Evolutionary conservation across 2,113 vertebrate species (phyloP), one percentile per base, ranked within the genome.

Genomic region (Sander vitreus): DNA sequence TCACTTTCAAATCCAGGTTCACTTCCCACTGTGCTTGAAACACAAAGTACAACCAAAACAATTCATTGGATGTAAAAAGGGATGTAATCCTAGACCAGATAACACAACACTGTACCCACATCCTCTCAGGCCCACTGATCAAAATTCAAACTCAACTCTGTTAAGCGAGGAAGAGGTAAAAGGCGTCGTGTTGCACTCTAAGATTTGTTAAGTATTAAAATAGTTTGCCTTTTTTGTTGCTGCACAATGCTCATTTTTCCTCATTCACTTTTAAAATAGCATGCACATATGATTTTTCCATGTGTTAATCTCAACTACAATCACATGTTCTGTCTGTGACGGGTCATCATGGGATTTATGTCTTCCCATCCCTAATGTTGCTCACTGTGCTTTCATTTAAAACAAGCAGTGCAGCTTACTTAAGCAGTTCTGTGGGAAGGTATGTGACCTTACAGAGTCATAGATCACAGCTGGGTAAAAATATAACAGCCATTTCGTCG

Each of bases 1-100:
- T 16, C 63, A 72, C 83, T 91, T 85, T 90, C 85, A 91, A 84
- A 90, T 90, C 78, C 71, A 83, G 68, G 53, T 86, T 91, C 91
- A 90, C 87, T 92, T 93, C 87, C 81, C 23, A 51, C 9, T 83
- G 53, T 6, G 23, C 18, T 9, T 45, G 43, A 76, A 80, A 84
- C 74, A 27, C 53, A 76, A 66, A 85, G 51, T 73, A 51, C 73
- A 84, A 73, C 27, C 9, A 74, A 71, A 67, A 21, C 48, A 39
- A 8, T 27, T 25, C 21, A 68, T 2, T 50, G 72, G 59, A 36
- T 11, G 14, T 45, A 60, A 86, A 91, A 71, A 30, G 14, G 89
- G 90, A 92, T 90, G 74, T 86, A 83, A 85, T 47, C 25, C 36
- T 50, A 53, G 69, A 77, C 57, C 59, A 53, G 25, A 16, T 9